Evolutionary conservation across 2,113 vertebrate species (phyloP), one percentile per base, ranked within the genome.

Genomic region (Tetraodon nigroviridis): DNA sequence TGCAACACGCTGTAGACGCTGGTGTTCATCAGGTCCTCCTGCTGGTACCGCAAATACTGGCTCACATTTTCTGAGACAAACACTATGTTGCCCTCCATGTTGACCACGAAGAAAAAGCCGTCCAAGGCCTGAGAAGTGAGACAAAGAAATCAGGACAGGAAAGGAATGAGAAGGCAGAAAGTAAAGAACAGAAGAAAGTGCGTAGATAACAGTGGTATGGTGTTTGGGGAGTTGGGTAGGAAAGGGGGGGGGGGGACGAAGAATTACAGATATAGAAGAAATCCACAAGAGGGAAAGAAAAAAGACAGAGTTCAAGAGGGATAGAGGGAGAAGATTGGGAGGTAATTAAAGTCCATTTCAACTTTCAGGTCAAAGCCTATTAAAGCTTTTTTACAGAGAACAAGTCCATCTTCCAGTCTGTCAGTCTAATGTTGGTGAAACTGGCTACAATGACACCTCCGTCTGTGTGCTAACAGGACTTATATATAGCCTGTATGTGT

Each of bases 61-160:
- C 92, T 96, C 84, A 99, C 97, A 66, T 99, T 99, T 89, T 99
- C 96, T 5, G 97, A 99, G 64, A 99, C 97, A 76, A 99, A 99
- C 76, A 99, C 94, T 16, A 99, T 91, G 59, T 94, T 95, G 58
- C 97, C 97, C 87, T 99, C 97, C 82, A 93, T 92, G 88, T 98
- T 97, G 86, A 99, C 97, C 73, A 99, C 97, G 21, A 99, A 98
- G 86, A 99, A 98, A 90, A 99, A 98, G 55, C 96, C 97, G 61
- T 99, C 97, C 51, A 99, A 90, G 73, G 97, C 97, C 97, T 99
- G 71, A 29, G 19, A n/a, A 19, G 27, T 6, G n/a, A 5, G 13
- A 29, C 3, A 17, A 32, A 42, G 18, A 7, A 61, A 8, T 1
- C 22, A 1, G 13, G 8, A 22, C 32, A 48, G 59, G 2, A 21